phyloP scores from a whole-genome alignment of 1,140 invertebrate species.

The Muscidifurax raptorellus region DNA sequence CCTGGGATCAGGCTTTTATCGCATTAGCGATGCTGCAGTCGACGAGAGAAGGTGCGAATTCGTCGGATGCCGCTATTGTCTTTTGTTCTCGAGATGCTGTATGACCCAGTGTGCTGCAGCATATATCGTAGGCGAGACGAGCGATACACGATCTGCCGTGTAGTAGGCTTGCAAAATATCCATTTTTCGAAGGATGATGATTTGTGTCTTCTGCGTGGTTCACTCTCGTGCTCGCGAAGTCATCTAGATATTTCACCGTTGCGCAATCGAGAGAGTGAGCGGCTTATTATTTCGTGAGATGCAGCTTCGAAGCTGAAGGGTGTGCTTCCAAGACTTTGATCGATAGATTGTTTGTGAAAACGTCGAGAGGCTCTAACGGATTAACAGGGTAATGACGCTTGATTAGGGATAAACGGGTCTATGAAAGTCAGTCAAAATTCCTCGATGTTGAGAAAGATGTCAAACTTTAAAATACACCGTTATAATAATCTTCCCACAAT shows the following conservation, averaged over 20 bases:
- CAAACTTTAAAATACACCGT: no score
- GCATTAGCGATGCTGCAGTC: background rate
- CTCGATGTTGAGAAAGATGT: background rate
- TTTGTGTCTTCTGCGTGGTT: slow-evolving; percentile 6
- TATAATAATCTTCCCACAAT: no score
- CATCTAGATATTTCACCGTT: slow-evolving; percentile 12
- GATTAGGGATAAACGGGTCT: background rate
- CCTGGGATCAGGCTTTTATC: background rate
- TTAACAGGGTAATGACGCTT: background rate
- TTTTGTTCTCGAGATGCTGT: slow-evolving; percentile 36
- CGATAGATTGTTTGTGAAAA: background rate
- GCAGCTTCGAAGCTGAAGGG: background rate
- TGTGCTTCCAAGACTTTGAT: background rate
- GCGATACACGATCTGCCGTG: background rate
- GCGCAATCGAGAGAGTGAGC: background rate
- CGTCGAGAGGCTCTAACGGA: background rate
- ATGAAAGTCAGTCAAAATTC: background rate
- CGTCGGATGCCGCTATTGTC: slow-evolving; percentile 3
- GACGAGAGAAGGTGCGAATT: slow-evolving; percentile 17
- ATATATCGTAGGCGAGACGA: background rate
- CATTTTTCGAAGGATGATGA: slow-evolving; percentile 9
- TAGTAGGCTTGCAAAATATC: background rate
- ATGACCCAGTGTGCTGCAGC: background rate
- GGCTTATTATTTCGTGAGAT: background rate
- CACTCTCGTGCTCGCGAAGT: background rate